A percentile compares a stretch with the other conserved stretches of the same genome.
Evolutionary conservation across 1,140 invertebrate species (phyloP).

Genomic region (Bombyx mori): DNA sequence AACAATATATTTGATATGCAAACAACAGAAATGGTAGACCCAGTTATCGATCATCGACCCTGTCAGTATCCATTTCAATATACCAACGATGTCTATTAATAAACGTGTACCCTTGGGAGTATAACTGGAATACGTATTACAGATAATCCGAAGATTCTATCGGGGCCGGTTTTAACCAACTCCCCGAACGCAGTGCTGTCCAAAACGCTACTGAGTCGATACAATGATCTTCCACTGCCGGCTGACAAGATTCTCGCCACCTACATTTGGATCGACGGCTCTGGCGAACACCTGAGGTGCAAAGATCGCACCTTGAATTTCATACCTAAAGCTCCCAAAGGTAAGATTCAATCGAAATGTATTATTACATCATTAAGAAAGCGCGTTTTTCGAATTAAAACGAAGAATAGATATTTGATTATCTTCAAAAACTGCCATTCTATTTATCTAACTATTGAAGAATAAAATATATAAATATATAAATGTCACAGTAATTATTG

Average conservation of each 20-base stretch:
- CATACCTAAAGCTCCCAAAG: constrained; percentile 80
- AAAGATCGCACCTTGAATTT: constrained; percentile 91
- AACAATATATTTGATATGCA: too few species aligned
- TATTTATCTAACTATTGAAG: too few species aligned
- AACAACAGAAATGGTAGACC: background rate
- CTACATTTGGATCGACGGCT: constrained; percentile 98
- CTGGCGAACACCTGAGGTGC: constrained; percentile 87
- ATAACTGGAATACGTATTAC: constrained; percentile 8
- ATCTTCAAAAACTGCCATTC: too few species aligned
- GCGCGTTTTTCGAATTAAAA: too few species aligned
- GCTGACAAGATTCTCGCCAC: constrained; percentile 85
- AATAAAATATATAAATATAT: too few species aligned
- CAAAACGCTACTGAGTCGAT: constrained; percentile 81
- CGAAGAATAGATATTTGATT: too few species aligned
- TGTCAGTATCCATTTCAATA: constrained; percentile 6
- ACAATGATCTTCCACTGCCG: constrained; percentile 82
- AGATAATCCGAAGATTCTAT: constrained; percentile 64
- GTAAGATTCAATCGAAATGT: constrained; percentile 44
- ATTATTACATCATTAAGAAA: too few species aligned
- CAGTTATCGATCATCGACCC: constrained; percentile 13
- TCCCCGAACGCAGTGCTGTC: constrained; percentile 72
- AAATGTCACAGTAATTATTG: too few species aligned
- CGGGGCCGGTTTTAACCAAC: constrained; percentile 56
- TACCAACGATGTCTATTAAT: background rate
- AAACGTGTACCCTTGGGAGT: background rate